Evolutionary conservation across 1,140 invertebrate species (phyloP).

Genomic region (Scaptomyza hsui): DNA sequence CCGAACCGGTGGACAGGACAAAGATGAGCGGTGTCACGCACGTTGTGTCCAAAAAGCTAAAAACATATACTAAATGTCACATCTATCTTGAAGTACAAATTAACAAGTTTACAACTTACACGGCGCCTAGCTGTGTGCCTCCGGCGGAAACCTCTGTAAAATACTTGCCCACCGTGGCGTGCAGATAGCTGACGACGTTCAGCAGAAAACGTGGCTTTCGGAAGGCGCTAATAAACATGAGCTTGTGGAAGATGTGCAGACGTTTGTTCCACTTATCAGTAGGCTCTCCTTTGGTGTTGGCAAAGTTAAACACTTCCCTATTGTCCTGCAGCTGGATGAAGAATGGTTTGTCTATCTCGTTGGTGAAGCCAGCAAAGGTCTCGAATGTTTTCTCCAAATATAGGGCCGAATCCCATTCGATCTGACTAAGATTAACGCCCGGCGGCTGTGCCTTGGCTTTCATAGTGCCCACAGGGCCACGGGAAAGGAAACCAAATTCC

Average conservation of each 20-base stretch:
- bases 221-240: slow-evolving; percentile 91
- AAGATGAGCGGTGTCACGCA: slow-evolving; percentile 92
- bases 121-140: slow-evolving; percentile 87
- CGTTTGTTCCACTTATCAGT: slow-evolving; percentile 86
- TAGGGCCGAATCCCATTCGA: slow-evolving; percentile 87
- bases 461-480: slow-evolving; percentile 81
- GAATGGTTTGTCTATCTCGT: slow-evolving; percentile 86
- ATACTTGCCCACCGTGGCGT: slow-evolving; percentile 89
- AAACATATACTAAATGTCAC: slow-evolving; percentile 25
- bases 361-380: slow-evolving; percentile 84
- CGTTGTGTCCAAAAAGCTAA: slow-evolving; percentile 89
- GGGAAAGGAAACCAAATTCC: slow-evolving; percentile 62
- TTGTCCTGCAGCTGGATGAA: slow-evolving; percentile 87
- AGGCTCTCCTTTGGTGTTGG: slow-evolving; percentile 12
- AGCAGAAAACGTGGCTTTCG: slow-evolving; percentile 93
- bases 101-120: slow-evolving; percentile 86
- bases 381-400: slow-evolving; percentile 86
- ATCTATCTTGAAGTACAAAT: not conserved
- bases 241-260: slow-evolving; percentile 90
- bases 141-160: slow-evolving; percentile 90
- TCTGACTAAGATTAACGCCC: slow-evolving; percentile 42
- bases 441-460: slow-evolving; percentile 46
- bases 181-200: slow-evolving; percentile 91
- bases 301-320: slow-evolving; percentile 65
- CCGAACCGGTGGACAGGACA: slow-evolving; percentile 94